Base-by-base conservation (phyloP, 1,140 invertebrate genomes). In the Oppia nitens region DNA sequence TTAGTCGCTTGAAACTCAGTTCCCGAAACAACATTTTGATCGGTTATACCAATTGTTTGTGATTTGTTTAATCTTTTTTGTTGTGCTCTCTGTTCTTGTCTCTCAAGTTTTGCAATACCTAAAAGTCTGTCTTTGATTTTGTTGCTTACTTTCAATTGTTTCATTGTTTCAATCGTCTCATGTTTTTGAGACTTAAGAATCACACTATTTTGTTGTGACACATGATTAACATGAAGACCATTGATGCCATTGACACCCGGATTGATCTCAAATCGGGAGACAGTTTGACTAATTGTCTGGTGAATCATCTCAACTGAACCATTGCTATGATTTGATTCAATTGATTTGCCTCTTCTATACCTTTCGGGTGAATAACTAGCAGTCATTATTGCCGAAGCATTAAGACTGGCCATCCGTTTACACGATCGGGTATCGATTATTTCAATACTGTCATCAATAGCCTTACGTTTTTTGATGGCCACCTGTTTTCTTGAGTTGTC, bases 331-430 rank as follows among this genome's bases (percentile, higher is more conserved):
- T 40, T 40, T 17, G 32, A 40, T 40, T 40, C 32, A 17, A 40
- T 17, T 40, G 32, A 40, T 40, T 40, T 40, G 32, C 32, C 17
- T 40, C 32, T 40, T 17, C 17, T 40, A 17, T 9, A 6, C 17
- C 32, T 69, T 68, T 91, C 87, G 40, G 76, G 73, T 2, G 78
- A 81, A 68, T 91, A 91, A 60, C 84, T 89, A 23, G 88, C 88
- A 1, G 88, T 85, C 62, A 94, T 74, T 64, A 94, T 93, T 17
- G 89, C 89, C 11, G 85, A 84, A 11, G 89, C 89, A 72, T 93
- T 94, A 23, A 94, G 71, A 67, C 85, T 90, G 11, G 89, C 89
- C 87, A 93, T 91, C 26, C 89, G 76, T 68, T 90, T 91, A 63
- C 82, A 79, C 1, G 88, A 52, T 59, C 60, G 52, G 12, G 66